A percentile compares a stretch with the other conserved stretches of the same genome.
Evolutionary conservation across 2,888 invertebrate species (phyloP).

Genomic region (Cistogaster globosa): DNA sequence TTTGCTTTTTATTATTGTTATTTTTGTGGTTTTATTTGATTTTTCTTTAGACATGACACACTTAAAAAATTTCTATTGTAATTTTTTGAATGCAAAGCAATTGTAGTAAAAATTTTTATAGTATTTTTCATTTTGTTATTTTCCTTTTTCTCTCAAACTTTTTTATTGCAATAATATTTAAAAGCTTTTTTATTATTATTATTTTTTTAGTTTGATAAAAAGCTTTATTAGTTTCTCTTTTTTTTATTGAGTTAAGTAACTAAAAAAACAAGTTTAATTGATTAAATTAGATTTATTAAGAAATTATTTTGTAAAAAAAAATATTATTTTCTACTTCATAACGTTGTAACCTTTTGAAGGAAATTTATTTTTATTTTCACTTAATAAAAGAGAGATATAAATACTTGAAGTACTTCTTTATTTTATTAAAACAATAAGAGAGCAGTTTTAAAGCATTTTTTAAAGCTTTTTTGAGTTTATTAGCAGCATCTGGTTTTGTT

Average conservation of each 20-base stretch:
- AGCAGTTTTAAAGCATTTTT: constrained; percentile 25
- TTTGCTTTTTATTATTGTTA: constrained; percentile 3
- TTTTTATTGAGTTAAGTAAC: neutral
- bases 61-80: constrained; percentile 54
- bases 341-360: neutral
- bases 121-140: constrained; percentile 46
- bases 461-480: neutral
- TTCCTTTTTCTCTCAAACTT: constrained; percentile 11
- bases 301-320: neutral
- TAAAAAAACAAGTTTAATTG: too few relatives aligned
- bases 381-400: too few relatives aligned
- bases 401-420: too few relatives aligned
- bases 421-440: neutral
- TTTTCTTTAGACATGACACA: constrained; percentile 51
- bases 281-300: neutral
- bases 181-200: constrained; percentile 21
- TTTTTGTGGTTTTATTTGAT: constrained; percentile 16
- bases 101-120: constrained; percentile 43
- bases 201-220: neutral
- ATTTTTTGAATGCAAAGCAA: constrained; percentile 27
- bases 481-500: constrained; percentile 15
- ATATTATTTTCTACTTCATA: neutral
- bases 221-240: constrained; percentile 33
- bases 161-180: neutral
- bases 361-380: neutral